Percentiles rank a stretch among this genome's conserved stretches.
Evolutionary conservation across 2,888 invertebrate genomes (phyloP).

Genomic region (Aporophyla nigra): DNA sequence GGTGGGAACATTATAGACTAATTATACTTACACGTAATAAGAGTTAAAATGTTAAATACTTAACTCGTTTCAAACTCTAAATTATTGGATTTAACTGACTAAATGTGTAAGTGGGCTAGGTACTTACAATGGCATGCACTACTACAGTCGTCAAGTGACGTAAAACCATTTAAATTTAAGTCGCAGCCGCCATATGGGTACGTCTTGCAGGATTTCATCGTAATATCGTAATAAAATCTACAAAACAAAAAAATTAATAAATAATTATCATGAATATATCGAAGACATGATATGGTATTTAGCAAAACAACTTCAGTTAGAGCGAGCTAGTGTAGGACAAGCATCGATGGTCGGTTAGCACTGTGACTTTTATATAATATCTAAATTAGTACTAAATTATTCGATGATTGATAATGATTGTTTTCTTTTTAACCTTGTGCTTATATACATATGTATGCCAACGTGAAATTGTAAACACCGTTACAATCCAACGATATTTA

Average conservation of each 20-base stretch:
- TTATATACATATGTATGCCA: background rate
- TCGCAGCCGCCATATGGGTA: constrained; percentile 5
- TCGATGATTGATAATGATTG: background rate
- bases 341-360: background rate
- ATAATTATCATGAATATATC: background rate
- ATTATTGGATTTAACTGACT: too few species aligned
- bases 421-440: background rate
- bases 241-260: background rate
- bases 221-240: constrained; percentile 38
- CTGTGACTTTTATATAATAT: background rate
- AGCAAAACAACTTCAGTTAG: background rate
- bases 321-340: background rate
- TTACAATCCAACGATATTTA: too few species aligned
- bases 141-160: background rate
- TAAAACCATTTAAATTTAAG: constrained; percentile 5
- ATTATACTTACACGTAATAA: too few species aligned
- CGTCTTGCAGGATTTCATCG: constrained; percentile 28
- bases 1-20: too few species aligned
- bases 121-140: background rate
- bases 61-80: too few species aligned
- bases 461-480: too few species aligned
- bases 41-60: too few species aligned
- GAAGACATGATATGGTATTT: background rate
- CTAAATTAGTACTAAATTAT: background rate
- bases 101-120: too few species aligned